Conservation (phyloP, 2,797 vertebrate species). For the Pipistrellus pipistrellus region DNA sequence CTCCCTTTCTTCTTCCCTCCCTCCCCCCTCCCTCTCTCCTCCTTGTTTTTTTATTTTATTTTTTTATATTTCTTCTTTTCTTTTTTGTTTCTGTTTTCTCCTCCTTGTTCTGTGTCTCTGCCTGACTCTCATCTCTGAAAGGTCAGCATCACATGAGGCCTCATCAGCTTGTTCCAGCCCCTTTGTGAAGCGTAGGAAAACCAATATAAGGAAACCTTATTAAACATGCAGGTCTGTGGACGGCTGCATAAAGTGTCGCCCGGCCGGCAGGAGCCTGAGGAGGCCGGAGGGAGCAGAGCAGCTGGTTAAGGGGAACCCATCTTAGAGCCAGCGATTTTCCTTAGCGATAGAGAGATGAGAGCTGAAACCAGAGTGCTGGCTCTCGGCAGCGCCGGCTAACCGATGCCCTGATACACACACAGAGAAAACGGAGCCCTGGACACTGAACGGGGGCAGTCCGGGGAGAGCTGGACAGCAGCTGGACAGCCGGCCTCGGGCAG, state of each 20-base stretch:
- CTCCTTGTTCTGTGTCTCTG: neutral
- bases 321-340: neutral
- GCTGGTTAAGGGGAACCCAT: neutral
- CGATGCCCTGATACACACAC: neutral
- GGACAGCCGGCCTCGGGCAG: neutral
- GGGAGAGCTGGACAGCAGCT: neutral
- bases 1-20: too few species aligned
- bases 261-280: neutral
- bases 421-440: neutral
- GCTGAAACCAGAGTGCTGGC: constrained; percentile 10
- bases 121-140: neutral
- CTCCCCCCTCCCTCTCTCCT: too few species aligned
- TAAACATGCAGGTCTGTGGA: neutral
- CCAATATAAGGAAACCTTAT: neutral
- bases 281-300: neutral
- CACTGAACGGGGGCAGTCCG: neutral
- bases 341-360: neutral
- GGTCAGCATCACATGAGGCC: neutral
- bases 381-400: neutral
- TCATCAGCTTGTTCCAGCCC: neutral
- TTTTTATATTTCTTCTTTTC: too few species aligned
- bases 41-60: too few species aligned
- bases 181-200: neutral
- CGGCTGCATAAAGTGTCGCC: rapidly evolving
- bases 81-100: too few species aligned